These are phyloP conservation scores for Bucco capensis DNA, from an alignment of 2,113 vertebrate species.

Conservation along the genomic window DNA sequence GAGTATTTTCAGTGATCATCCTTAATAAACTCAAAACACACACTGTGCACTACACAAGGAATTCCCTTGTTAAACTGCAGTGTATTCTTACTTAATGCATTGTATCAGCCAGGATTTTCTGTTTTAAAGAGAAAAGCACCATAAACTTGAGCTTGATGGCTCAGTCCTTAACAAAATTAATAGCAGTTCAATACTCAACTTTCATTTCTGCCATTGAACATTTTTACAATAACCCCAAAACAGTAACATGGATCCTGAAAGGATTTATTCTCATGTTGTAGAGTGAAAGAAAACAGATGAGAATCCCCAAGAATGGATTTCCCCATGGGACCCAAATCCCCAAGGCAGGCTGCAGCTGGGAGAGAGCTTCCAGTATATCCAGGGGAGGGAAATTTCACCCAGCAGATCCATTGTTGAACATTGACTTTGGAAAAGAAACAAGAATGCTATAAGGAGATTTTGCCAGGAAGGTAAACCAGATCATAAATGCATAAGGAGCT, in stretches of 20 bases:
- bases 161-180: not conserved
- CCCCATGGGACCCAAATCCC: not conserved
- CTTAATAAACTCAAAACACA: not conserved
- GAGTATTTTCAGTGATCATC: not conserved
- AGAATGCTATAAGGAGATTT: not conserved
- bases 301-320: not conserved
- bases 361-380: rapidly evolving
- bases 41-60: not conserved
- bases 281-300: not conserved
- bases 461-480: not conserved
- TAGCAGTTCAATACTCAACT: not conserved
- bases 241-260: not conserved
- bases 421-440: no score
- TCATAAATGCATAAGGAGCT: no score
- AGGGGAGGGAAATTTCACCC: not conserved
- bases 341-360: not conserved
- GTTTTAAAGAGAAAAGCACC: not conserved
- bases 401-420: rapidly evolving
- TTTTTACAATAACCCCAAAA: not conserved
- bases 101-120: not conserved
- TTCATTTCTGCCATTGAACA: not conserved
- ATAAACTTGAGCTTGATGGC: not conserved
- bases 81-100: not conserved
- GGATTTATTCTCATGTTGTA: not conserved
- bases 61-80: not conserved